Base-by-base conservation (phyloP, 2,888 invertebrate genomes). In the Drosophila mimica region DNA sequence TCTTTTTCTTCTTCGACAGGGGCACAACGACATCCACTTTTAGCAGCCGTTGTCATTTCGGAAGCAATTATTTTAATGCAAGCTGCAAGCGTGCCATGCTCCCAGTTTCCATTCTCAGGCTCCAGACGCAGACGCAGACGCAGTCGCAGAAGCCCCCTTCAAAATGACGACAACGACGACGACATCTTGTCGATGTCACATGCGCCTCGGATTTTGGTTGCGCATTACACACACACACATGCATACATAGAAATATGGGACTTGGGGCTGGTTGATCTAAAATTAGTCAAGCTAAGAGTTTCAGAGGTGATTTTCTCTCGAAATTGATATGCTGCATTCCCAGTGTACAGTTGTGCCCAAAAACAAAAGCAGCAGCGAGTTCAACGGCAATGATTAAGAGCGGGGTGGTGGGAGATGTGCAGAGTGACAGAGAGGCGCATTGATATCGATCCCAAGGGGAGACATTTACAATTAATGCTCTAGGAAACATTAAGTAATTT, bases 21-120 rank as follows among this genome's bases (percentile, higher is more conserved):
- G 71, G 70, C 74, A 70, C 65, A 60, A 59, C 40, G 56, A 71
- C 69, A 69, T 73, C 71, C 76, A 74, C 80, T 86, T 83, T 83
- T 81, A 76, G 79, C 76, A 72, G 85, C 81, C 70, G 86, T 81
- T 84, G 88, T 89, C 92, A 90, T 91, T 81, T 92, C 91, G 91
- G 91, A 90, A 91, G 91, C 91, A 91, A 92, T 92, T 91, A 91
- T 90, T 91, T 92, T 82, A 81, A 89, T 83, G 85, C 85, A 81
- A 76, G 76, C 83, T 75, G 79, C 80, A 76, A 79, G 79, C 76
- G 74, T 80, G 80, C 77, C 80, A 71, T 66, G 57, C 57, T 48
- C 70, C 46, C 62, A 76, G 38, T 38, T 60, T 9, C 67, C 13
- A 56, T 31, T 40, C 53, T 15, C 49, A 62, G 64, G 36, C 52